Base-by-base conservation (phyloP, 1,140 invertebrate species). In the Nautilus pompilius region DNA sequence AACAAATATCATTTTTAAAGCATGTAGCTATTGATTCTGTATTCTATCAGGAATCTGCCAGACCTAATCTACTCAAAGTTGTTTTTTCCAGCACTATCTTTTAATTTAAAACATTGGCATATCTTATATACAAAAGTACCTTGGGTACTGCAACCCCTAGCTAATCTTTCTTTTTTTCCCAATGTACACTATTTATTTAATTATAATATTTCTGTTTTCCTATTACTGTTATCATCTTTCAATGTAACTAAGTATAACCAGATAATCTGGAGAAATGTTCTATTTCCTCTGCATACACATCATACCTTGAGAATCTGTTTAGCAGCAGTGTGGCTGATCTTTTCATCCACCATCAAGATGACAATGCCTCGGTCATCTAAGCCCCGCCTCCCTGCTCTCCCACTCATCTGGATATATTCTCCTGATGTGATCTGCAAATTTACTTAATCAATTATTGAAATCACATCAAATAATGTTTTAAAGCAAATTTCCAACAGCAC, bases 321-420 rank as follows among this genome's bases (percentile, higher is more conserved):
- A 4, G 91, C 93, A 22, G 90, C 87, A 15, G 87, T 86, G 0
- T 93, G 91, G 49, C 90, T 93, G 63, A 99, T 93, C 83, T 96
- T 93, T 81, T 99, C 94, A 80, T 99, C 97, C 5, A 99, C 90
- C 94, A 99, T 99, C 30, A 99, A 84, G 70, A 99, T 99, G 24
- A 99, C 96, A 61, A 99, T 96, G 66, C 98, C 97, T 65, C 95
- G 93, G 75, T 99, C 95, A 81, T 99, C 98, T 1, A 99, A 83
- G 64, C 98, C 97, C 82, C 98, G 87, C 62, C 98, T 87, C 26
- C 97, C 97, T n/a, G 97, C 96, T 68, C 97, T 86, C 3, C 97
- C 97, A 51, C 94, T 95, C 97, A 99, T 99, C 82, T 99, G 98
- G 74, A 99, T 99, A 76, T 99, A 99, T 83, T 99, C 98, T 5